Base-by-base conservation (phyloP, 2,888 invertebrate species). In the Lithophane leautieri region DNA sequence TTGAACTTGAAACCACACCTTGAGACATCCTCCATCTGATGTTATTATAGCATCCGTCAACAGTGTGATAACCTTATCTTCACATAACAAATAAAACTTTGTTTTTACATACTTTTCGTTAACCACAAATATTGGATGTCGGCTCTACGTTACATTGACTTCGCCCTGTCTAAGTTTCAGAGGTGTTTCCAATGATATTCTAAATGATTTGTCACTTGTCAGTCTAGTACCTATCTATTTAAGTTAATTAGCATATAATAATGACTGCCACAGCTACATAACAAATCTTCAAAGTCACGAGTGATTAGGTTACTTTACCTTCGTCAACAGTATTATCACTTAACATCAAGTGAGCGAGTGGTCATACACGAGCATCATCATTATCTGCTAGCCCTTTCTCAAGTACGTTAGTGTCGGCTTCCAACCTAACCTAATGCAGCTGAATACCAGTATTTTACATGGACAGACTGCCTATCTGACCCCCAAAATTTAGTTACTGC, bases 1-100 rank as follows among this genome's bases (percentile, higher is more conserved):
- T 47, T 81, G 81, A 84, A 56, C 84, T 84, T 84, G 81, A 78
- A 40, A 60, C 42, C 4, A 42, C 56, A 84, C 83, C 83, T 84
- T 83, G 84, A 84, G 78, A 62, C 52, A 70, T 70, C 66, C 67
- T 63, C 56, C 58, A 68, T 60, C 42, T 12, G 40, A 40, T 68
- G 12, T 70, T 76, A 44, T 56, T 76, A 67, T 52, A 63, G 22
- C 82, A 82, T 67, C 62, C 76, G 83, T 63, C 65, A 65, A 72
- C 76, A 73, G 25, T 7, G 56, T 83, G 82, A 82, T 80, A 76
- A 73, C 66, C 60, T 76, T 82, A 76, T 83, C 80, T 50, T n/a
- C 14, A 9, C 22, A 16, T n/a, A 34, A 61, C 60, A 65, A 79
- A 74, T 66, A 40, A 61, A 34, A 79, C 22, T 71, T 75, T 61